These are phyloP conservation scores for Crypturellus undulatus DNA, from an alignment of 2,113 vertebrate species.

Conservation along the genomic window DNA sequence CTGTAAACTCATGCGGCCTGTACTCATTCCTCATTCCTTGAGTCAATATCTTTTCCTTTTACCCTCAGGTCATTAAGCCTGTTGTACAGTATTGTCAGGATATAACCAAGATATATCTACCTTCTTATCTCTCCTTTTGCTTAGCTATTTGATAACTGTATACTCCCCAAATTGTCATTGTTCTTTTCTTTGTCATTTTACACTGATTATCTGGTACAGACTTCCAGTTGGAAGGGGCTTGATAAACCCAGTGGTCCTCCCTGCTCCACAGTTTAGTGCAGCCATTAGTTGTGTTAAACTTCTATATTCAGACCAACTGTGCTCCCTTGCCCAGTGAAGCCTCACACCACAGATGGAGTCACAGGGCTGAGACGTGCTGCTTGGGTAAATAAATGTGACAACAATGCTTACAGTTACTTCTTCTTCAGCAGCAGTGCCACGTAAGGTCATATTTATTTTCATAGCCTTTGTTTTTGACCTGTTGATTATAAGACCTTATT, in stretches of 20 bases:
- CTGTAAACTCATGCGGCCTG: too few relatives aligned
- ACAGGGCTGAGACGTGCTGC: neutral
- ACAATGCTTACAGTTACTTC: slow-evolving; percentile 33
- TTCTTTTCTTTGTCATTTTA: neutral
- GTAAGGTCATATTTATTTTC: slow-evolving; percentile 56
- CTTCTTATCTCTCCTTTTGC: neutral
- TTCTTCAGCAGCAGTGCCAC: neutral
- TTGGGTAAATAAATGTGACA: slow-evolving; percentile 49
- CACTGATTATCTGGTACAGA: neutral
- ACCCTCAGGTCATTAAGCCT: neutral
- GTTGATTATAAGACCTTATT: slow-evolving; percentile 57
- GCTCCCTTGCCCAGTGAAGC: neutral
- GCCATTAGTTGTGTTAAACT: neutral
- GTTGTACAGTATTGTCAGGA: neutral
- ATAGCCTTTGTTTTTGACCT: slow-evolving; percentile 56
- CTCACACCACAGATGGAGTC: neutral
- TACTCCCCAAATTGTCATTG: neutral
- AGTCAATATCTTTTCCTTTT: neutral
- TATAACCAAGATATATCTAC: neutral
- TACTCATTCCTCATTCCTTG: neutral
- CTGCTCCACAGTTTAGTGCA: neutral
- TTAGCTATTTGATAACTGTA: neutral
- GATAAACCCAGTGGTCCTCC: neutral
- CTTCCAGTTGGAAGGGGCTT: neutral
- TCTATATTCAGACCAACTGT: neutral